Conservation (phyloP, 2,113 vertebrate genomes). For the Petaurus breviceps region DNA sequence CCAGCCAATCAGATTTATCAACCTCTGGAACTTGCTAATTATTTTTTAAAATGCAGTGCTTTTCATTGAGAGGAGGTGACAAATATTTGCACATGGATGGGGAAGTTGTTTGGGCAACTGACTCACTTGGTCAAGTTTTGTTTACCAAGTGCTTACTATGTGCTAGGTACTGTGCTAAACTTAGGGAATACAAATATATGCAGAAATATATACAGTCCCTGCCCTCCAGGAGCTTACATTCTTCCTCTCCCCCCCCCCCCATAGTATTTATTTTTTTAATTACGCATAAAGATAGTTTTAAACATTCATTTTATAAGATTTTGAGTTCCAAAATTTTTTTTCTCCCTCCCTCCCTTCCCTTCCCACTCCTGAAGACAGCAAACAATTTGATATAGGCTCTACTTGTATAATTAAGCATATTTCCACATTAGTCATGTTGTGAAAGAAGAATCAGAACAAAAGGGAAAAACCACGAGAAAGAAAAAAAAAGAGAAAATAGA, state of each 20-base stretch:
- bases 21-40: not conserved
- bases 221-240: not conserved
- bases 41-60: not conserved
- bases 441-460: too few relatives aligned
- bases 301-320: too few relatives aligned
- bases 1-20: not conserved
- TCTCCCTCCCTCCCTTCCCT: too few relatives aligned
- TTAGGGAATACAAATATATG: not conserved
- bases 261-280: too few relatives aligned
- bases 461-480: too few relatives aligned
- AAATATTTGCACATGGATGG: not conserved
- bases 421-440: too few relatives aligned
- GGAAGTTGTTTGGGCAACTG: not conserved
- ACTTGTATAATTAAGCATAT: too few relatives aligned
- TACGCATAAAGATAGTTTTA: too few relatives aligned
- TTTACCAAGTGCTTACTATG: not conserved
- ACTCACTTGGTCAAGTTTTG: not conserved
- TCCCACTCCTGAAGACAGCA: too few relatives aligned
- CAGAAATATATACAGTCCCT: not conserved
- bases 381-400: too few relatives aligned
- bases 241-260: not conserved
- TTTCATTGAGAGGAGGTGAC: not conserved
- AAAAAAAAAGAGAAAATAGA: too few relatives aligned
- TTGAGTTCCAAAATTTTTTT: too few relatives aligned
- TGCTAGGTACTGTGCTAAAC: not conserved